Conservation (phyloP, 2,113 vertebrate species). For the Hassar affinis region DNA sequence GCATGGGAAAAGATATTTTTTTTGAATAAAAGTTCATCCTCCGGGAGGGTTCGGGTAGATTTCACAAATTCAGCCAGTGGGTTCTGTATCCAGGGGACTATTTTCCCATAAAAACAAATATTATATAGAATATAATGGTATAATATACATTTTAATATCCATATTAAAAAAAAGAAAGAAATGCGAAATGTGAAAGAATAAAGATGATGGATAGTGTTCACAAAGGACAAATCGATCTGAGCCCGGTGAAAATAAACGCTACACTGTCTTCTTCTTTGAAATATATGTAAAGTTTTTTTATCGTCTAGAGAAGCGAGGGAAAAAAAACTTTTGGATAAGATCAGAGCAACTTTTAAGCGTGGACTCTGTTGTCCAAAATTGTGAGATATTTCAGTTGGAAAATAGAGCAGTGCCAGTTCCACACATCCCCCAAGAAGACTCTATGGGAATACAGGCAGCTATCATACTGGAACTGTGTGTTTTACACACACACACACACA, state of each 20-base stretch:
- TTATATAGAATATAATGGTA: too few relatives aligned
- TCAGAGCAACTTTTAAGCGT: constrained; percentile 4
- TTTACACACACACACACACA: constrained; percentile 27
- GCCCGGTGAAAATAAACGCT: background rate
- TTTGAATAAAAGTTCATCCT: constrained; percentile 24
- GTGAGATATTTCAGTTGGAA: constrained; percentile 32
- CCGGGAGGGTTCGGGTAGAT: constrained; percentile 6
- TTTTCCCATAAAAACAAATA: background rate
- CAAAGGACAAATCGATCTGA: background rate
- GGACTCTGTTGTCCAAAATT: constrained; percentile 24
- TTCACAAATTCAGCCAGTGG: background rate
- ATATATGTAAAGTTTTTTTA: background rate
- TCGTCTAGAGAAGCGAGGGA: background rate
- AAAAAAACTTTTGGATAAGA: constrained; percentile 15
- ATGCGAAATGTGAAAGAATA: background rate
- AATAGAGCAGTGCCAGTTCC: constrained; percentile 36
- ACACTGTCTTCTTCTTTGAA: background rate
- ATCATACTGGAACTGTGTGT: constrained; percentile 24
- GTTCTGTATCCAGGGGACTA: background rate
- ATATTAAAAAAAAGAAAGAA: background rate
- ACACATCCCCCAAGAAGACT: constrained; percentile 32
- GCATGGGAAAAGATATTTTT: background rate
- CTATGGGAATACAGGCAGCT: constrained; percentile 37
- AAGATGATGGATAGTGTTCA: background rate
- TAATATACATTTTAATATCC: too few relatives aligned